Evolutionary conservation across 1,140 invertebrate species (phyloP).

Genomic region (Caenorhabditis inopinata): DNA sequence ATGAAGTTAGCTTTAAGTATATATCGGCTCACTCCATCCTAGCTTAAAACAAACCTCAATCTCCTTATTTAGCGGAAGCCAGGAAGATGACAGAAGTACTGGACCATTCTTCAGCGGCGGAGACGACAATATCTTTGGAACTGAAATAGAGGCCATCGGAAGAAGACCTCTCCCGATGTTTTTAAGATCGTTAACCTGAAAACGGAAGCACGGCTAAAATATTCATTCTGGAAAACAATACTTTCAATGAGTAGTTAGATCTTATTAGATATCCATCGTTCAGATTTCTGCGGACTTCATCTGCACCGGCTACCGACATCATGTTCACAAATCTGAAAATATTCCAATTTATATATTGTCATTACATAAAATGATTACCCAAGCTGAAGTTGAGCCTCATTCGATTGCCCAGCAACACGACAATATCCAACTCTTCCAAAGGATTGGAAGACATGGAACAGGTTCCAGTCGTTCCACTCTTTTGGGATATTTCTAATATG

Average conservation of each 20-base stretch:
- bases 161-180: background rate
- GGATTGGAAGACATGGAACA: slow-evolving; percentile 14
- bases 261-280: background rate
- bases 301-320: background rate
- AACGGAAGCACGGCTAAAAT: background rate
- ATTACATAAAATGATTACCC: background rate
- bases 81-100: background rate
- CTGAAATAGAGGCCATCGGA: background rate
- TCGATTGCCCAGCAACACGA: background rate
- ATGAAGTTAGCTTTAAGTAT: too few relatives aligned
- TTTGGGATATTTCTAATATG: slow-evolving; percentile 1
- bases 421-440: slow-evolving; percentile 9
- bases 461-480: slow-evolving; percentile 14
- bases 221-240: background rate
- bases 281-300: background rate
- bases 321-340: background rate
- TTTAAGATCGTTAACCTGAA: background rate
- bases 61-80: slow-evolving; percentile 10
- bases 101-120: background rate
- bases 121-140: background rate
- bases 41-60: background rate
- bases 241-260: background rate
- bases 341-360: background rate
- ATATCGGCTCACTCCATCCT: too few relatives aligned
- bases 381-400: background rate